These are phyloP conservation scores for Mycetomoellerius zeteki DNA, from an alignment of 1,140 invertebrate species.

Conservation along the genomic window DNA sequence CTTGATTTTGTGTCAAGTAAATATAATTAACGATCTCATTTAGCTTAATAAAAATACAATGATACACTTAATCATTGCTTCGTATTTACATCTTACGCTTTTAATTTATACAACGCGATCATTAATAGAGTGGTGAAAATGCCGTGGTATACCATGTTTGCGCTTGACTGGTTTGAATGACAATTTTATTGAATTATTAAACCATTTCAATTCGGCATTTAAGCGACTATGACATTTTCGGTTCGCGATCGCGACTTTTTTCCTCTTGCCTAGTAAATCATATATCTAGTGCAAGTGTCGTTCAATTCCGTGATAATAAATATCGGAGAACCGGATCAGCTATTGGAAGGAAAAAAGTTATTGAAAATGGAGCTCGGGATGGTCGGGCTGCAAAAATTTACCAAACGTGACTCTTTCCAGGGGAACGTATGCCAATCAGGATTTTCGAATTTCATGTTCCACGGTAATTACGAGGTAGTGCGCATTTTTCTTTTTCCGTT, in stretches of 20 bases:
- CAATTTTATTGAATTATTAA: conserved; percentile 52
- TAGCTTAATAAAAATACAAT: conserved; percentile 14
- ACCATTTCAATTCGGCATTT: conserved; percentile 28
- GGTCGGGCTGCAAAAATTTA: conserved; percentile 56
- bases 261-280: conserved; percentile 24
- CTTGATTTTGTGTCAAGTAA: conserved; percentile 42
- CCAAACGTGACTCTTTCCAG: conserved; percentile 68
- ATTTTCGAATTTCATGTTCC: conserved; percentile 70
- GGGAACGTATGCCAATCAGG: conserved; percentile 66
- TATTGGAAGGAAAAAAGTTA: conserved; percentile 52
- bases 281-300: conserved; percentile 43
- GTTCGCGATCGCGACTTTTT: conserved; percentile 20
- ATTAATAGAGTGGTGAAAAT: conserved; percentile 12
- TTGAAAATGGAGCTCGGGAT: conserved; percentile 35
- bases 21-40: conserved; percentile 32
- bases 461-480: conserved; percentile 68
- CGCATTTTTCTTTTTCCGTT: conserved; percentile 38
- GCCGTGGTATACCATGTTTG: neutral
- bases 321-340: conserved; percentile 34
- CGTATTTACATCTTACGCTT: conserved; percentile 5
- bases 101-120: neutral
- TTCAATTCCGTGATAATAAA: conserved; percentile 54
- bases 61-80: conserved; percentile 20
- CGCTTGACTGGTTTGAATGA: conserved; percentile 28
- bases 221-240: conserved; percentile 39